These are phyloP conservation scores for Paramormyrops hopkinsi DNA, from an alignment of 2,797 vertebrate species.

Conservation along the genomic window DNA sequence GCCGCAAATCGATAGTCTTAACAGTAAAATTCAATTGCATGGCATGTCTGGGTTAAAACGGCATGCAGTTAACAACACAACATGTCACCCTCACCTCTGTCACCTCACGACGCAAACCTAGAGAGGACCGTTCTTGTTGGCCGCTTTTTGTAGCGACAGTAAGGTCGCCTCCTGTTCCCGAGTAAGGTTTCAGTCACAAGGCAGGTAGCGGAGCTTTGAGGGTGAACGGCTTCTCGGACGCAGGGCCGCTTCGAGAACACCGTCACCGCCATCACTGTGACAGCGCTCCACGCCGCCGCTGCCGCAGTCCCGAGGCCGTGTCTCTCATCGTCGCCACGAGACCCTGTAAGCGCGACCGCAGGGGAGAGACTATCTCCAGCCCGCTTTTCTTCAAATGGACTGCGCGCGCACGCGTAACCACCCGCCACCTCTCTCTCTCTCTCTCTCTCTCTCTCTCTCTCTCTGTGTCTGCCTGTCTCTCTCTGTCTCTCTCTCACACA, in stretches of 20 bases:
- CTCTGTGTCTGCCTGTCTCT: not conserved
- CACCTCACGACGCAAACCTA: not conserved
- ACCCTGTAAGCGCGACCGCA: not conserved
- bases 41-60: not conserved
- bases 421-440: not conserved
- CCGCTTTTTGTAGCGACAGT: not conserved
- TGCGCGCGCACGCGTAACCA: not conserved
- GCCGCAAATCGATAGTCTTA: not conserved
- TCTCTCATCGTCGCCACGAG: not conserved
- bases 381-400: not conserved
- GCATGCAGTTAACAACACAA: not conserved
- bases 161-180: not conserved
- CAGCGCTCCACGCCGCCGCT: not conserved
- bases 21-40: not conserved
- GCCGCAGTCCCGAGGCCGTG: slow-evolving; percentile 15
- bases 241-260: not conserved
- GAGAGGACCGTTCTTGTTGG: not conserved
- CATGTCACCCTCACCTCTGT: not conserved
- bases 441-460: not conserved
- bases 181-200: not conserved
- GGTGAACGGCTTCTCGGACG: not conserved
- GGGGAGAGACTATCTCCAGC: not conserved
- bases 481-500: not conserved
- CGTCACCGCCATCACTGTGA: not conserved
- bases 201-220: not conserved